Evolutionary conservation across 1,140 invertebrate genomes (phyloP).

Genomic region (Schlechtendalia chinensis): DNA sequence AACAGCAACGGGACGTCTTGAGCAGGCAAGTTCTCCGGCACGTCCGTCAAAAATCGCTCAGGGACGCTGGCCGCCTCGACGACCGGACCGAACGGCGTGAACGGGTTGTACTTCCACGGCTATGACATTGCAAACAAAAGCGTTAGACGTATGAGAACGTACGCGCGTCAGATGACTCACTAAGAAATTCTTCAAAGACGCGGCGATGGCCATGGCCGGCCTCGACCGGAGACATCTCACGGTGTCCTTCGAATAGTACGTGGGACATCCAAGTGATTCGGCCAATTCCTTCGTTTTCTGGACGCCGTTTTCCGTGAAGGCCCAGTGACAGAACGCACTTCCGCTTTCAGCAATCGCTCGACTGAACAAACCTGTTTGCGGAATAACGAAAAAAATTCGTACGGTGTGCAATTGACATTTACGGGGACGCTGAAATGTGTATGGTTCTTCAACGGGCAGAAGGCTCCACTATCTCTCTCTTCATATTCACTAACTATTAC

Average conservation of each 20-base stretch:
- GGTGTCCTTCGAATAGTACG: constrained; percentile 61
- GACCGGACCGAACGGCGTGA: constrained; percentile 64
- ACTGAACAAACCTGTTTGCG: constrained; percentile 62
- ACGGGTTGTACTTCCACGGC: constrained; percentile 62
- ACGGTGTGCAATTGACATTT: too few species aligned
- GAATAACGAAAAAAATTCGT: too few species aligned
- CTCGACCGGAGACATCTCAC: constrained; percentile 69
- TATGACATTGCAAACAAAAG: too few species aligned
- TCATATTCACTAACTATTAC: too few species aligned
- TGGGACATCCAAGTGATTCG: constrained; percentile 68
- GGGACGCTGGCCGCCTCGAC: constrained; percentile 60
- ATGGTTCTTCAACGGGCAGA: too few species aligned
- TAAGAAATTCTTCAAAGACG: constrained; percentile 47
- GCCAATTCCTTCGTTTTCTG: constrained; percentile 69
- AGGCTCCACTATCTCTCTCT: too few species aligned
- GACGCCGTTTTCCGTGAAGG: constrained; percentile 64
- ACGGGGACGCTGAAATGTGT: too few species aligned
- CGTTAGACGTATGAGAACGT: too few species aligned
- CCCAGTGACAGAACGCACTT: constrained; percentile 70
- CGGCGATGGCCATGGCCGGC: constrained; percentile 61
- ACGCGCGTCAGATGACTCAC: background rate
- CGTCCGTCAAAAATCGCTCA: constrained; percentile 61
- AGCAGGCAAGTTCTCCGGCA: constrained; percentile 60
- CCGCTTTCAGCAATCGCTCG: constrained; percentile 78
- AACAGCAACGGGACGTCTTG: constrained; percentile 56